Percentiles rank a stretch among this genome's conserved stretches.
Evolutionary conservation across 2,113 vertebrate genomes (phyloP).

Genomic region (Menura novaehollandiae): DNA sequence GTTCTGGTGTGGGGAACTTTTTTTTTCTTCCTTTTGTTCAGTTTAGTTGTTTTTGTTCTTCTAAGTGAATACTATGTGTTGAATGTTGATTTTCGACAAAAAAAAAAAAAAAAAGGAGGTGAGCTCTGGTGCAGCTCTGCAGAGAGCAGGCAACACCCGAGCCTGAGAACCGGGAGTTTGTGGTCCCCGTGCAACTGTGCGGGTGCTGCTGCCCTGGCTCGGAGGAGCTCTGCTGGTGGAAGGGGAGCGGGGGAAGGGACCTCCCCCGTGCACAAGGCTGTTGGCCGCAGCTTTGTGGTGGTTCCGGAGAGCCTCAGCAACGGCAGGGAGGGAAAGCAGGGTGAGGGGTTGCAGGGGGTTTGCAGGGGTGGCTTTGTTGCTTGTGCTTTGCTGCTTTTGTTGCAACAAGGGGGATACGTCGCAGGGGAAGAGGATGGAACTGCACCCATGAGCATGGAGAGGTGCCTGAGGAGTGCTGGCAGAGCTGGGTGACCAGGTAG

Average conservation of each 20-base stretch:
- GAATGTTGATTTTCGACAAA: background rate
- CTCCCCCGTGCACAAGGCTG: background rate
- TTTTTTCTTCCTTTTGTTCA: too few species aligned
- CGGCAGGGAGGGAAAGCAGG: background rate
- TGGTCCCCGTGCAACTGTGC: background rate
- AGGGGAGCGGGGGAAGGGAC: background rate
- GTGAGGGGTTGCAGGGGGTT: fast-evolving
- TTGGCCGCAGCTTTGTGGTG: background rate
- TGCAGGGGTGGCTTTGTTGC: background rate
- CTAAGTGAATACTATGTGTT: too few species aligned
- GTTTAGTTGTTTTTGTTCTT: too few species aligned
- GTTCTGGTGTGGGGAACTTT: too few species aligned
- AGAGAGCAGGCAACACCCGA: background rate
- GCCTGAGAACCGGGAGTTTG: background rate
- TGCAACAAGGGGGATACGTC: fast-evolving
- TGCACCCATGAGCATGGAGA: fast-evolving
- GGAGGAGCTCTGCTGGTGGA: background rate
- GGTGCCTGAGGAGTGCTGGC: background rate
- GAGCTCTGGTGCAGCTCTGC: background rate
- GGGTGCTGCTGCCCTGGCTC: background rate
- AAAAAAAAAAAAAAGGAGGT: too few species aligned
- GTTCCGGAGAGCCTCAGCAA: background rate
- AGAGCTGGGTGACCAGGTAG: background rate
- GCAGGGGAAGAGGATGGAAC: background rate
- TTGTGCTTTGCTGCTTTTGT: background rate